Percentiles rank a stretch among this genome's conserved stretches.
Evolutionary conservation across 2,888 invertebrate genomes (phyloP).

Genomic region (Nebria brevicollis): DNA sequence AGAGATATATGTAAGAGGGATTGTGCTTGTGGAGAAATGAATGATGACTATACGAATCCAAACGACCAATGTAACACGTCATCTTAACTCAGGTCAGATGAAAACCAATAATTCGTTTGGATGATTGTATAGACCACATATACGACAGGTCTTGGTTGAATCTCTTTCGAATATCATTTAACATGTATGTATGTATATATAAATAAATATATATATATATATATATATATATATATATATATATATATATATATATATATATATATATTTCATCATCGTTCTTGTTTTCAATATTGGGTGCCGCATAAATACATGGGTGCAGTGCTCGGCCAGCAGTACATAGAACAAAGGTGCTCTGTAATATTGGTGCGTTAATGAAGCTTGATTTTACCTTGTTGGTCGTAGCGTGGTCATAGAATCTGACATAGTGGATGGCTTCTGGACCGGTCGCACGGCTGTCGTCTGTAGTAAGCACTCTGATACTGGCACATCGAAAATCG

Average conservation of each 20-base stretch:
- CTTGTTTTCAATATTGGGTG: background rate
- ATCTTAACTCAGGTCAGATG: background rate
- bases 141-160: slow-evolving; percentile 43
- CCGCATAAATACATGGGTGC: background rate
- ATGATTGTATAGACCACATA: slow-evolving; percentile 31
- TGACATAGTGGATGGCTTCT: background rate
- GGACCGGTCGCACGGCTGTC: slow-evolving; percentile 16
- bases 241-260: slow-evolving; percentile 50
- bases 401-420: background rate
- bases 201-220: slow-evolving; percentile 50
- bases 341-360: background rate
- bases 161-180: slow-evolving; percentile 53
- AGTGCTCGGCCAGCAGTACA: background rate
- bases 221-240: slow-evolving; percentile 48
- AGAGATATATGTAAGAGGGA: slow-evolving; percentile 55
- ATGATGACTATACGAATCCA: slow-evolving; percentile 55
- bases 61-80: background rate
- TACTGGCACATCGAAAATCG: slow-evolving; percentile 24
- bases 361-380: slow-evolving; percentile 12
- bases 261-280: slow-evolving; percentile 51
- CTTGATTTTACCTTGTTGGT: slow-evolving; percentile 13
- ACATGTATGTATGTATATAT: slow-evolving; percentile 50
- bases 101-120: background rate
- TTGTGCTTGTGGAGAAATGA: slow-evolving; percentile 56
- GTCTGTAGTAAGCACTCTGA: slow-evolving; percentile 10